Percentiles rank a stretch among this genome's conserved stretches.
These are phyloP conservation scores for Micoletzkya japonica DNA, from an alignment of 2,888 invertebrate species.

Conservation along the genomic window DNA sequence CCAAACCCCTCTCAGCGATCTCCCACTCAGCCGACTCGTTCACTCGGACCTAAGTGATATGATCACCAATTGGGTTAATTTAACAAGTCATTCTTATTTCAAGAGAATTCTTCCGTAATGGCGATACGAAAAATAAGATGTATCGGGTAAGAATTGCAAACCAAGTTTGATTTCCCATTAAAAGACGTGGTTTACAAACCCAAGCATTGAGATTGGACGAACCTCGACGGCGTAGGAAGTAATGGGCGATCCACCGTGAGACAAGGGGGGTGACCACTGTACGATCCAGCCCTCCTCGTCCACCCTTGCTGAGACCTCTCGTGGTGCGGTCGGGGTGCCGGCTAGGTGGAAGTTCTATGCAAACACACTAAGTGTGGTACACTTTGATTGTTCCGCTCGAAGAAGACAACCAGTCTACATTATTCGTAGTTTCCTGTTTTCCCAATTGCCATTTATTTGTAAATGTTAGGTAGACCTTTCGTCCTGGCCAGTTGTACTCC, in stretches of 20 bases:
- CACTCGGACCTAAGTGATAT: slow-evolving; percentile 35
- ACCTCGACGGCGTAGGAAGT: slow-evolving; percentile 59
- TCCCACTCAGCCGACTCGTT: slow-evolving; percentile 61
- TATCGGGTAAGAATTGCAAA: too few species aligned
- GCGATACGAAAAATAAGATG: too few species aligned
- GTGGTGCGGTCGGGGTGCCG: slow-evolving; percentile 58
- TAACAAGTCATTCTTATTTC: too few species aligned
- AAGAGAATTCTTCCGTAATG: too few species aligned
- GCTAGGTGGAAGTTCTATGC: slow-evolving; percentile 38
- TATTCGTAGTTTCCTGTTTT: not conserved
- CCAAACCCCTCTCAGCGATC: slow-evolving; percentile 60
- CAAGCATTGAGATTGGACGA: too few species aligned
- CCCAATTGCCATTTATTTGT: not conserved
- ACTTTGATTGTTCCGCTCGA: not conserved
- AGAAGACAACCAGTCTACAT: not conserved
- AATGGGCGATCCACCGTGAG: slow-evolving; percentile 59
- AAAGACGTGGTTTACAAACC: too few species aligned
- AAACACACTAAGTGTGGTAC: too few species aligned
- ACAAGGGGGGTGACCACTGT: slow-evolving; percentile 55
- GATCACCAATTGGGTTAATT: too few species aligned
- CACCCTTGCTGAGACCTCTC: slow-evolving; percentile 43
- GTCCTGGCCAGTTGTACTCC: slow-evolving; percentile 55
- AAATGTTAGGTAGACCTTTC: slow-evolving; percentile 41
- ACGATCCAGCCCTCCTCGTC: slow-evolving; percentile 58
- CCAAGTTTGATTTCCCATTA: too few species aligned